Evolutionary conservation across 2,113 vertebrate species (phyloP).

Genomic region (Pedionomus torquatus): DNA sequence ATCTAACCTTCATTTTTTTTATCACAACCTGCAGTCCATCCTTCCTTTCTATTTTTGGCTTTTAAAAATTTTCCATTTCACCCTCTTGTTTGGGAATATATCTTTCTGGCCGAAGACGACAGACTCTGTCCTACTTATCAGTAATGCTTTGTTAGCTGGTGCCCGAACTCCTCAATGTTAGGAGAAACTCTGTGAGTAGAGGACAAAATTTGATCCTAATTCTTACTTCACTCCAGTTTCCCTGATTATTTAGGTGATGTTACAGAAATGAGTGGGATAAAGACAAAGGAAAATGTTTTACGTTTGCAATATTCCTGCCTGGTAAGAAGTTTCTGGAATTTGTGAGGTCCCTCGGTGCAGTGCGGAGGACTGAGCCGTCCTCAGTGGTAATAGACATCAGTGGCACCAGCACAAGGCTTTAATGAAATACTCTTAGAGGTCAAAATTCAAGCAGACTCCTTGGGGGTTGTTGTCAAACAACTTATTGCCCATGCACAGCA

Average conservation of each 20-base stretch:
- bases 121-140: neutral
- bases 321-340: neutral
- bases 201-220: neutral
- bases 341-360: neutral
- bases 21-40: neutral
- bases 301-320: neutral
- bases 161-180: neutral
- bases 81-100: neutral
- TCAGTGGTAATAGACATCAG: neutral
- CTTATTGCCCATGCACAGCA: neutral
- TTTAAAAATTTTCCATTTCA: neutral
- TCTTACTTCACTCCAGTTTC: neutral
- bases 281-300: neutral
- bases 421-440: neutral
- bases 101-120: neutral
- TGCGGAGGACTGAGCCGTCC: neutral
- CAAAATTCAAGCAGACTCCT: neutral
- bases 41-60: neutral
- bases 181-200: neutral
- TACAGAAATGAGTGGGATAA: neutral
- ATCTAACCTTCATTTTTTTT: neutral
- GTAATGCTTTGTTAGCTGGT: neutral
- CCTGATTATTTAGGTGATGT: neutral
- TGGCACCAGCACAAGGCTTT: neutral
- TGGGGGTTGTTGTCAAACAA: neutral